Evolutionary conservation across 2,797 vertebrate species (phyloP), one percentile per base, ranked within the genome.

Genomic region (Enteromius radiatus): DNA sequence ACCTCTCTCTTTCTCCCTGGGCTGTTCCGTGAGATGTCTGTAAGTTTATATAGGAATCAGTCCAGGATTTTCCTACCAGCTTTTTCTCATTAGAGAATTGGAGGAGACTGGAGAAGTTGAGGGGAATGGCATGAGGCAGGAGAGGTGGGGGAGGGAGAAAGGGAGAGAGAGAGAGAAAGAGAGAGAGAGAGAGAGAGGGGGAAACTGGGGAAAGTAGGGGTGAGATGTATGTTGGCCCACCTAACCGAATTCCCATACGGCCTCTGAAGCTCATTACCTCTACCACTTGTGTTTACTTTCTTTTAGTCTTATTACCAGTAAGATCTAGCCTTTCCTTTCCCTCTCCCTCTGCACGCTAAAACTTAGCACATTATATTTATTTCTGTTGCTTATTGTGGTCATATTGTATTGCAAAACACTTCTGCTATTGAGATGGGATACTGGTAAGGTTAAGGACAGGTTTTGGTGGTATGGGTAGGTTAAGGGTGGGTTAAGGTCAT

Each of bases 1-100:
- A 92, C 89, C 31, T 85, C 92, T 85, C 91, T 93, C 92, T 90
- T 94, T 92, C 92, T 94, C 92, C 91, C 71, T 89, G 92, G 92
- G 93, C 93, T 93, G 93, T 95, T 93, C 92, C 94, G 94, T 96
- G 96, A 96, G 95, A 97, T 96, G 96, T 95, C 96, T 96, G 96
- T 95, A 96, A 97, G 96, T 97, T 97, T 97, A 96, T 96, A 94
- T 97, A 96, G 97, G 96, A 96, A 93, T 93, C 91, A 91, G 93
- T 97, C 96, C 97, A 97, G 96, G 94, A 89, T 94, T 96, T 94
- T 95, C 93, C 95, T 95, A 90, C 91, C 96, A 98, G 95, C 96
- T 96, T 98, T 97, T 97, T 97, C 96, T 98, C 96, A 97, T 97
- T 97, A 97, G 94, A 88, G 90, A 89, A 92, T 90, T 91, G 91